Conservation (phyloP, 35 echinoderm and acorn worm genomes). For the Anneissia japonica region DNA sequence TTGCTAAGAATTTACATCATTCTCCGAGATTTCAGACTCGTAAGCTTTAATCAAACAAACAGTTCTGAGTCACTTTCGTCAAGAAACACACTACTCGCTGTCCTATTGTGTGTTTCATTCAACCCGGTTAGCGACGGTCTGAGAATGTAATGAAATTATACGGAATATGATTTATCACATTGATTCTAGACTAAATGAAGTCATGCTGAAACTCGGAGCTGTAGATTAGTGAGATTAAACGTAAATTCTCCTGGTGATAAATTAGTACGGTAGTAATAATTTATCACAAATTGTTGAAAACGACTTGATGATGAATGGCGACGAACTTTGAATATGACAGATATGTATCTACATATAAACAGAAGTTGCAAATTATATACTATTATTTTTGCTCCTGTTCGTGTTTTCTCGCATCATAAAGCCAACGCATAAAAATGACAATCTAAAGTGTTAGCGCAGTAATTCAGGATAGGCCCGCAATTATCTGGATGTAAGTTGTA, state of each 20-base stretch:
- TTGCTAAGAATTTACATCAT: not conserved
- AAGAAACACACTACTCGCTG: not conserved
- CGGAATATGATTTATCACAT: not conserved
- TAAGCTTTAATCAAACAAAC: not conserved
- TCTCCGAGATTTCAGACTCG: not conserved
- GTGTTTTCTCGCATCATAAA: no score
- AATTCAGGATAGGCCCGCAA: no score
- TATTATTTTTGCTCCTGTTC: no score
- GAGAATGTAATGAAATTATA: not conserved
- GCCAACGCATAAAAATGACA: no score
- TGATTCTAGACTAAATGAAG: not conserved
- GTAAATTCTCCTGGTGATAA: not conserved
- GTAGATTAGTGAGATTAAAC: not conserved
- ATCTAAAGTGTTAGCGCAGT: no score
- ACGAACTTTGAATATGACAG: not conserved
- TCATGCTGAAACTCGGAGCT: not conserved
- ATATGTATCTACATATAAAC: not conserved
- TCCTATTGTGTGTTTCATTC: not conserved
- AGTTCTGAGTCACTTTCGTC: not conserved
- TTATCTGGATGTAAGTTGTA: no score
- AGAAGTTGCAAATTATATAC: not conserved
- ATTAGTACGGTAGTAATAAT: not conserved
- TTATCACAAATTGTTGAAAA: not conserved
- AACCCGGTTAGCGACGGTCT: not conserved
- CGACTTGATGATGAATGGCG: not conserved